Evolutionary conservation across 2,797 vertebrate species (phyloP).

Genomic region (Chaetodon trifasciatus): DNA sequence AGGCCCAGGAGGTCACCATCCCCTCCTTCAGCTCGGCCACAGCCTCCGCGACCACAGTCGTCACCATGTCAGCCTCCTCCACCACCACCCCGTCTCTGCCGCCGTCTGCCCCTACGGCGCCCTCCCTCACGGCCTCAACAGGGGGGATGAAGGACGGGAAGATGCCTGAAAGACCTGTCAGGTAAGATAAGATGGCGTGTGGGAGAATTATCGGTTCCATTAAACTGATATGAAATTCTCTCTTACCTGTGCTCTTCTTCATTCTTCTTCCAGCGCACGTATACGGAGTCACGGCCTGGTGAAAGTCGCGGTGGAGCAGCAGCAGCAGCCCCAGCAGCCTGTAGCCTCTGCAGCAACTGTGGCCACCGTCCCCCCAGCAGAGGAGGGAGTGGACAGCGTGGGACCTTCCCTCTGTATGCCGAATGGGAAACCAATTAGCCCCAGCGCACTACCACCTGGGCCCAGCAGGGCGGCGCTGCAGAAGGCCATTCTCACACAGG

Average conservation of each 20-base stretch:
- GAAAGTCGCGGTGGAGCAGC: slow-evolving; percentile 74
- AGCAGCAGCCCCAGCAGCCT: slow-evolving; percentile 74
- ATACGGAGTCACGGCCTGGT: slow-evolving; percentile 90
- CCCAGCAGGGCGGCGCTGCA: slow-evolving; percentile 90
- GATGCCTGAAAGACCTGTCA: slow-evolving; percentile 85
- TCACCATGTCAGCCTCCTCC: slow-evolving; percentile 86
- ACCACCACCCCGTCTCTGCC: slow-evolving; percentile 83
- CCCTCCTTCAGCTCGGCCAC: slow-evolving; percentile 81
- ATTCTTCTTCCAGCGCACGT: slow-evolving; percentile 83
- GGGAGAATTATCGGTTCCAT: background rate
- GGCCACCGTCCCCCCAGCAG: slow-evolving; percentile 70
- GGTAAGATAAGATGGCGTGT: slow-evolving; percentile 61
- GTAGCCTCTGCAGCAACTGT: slow-evolving; percentile 70
- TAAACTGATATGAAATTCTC: background rate
- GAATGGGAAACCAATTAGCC: slow-evolving; percentile 88
- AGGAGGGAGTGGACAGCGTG: slow-evolving; percentile 91
- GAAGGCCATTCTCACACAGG: slow-evolving; percentile 92
- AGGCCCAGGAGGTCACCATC: slow-evolving; percentile 93
- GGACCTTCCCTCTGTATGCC: slow-evolving; percentile 91
- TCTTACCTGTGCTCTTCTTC: background rate
- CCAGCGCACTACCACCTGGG: slow-evolving; percentile 89
- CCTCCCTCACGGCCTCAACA: slow-evolving; percentile 77
- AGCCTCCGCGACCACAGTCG: slow-evolving; percentile 75
- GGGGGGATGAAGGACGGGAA: slow-evolving; percentile 78
- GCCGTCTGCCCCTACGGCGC: slow-evolving; percentile 73